Evolutionary conservation across 1,140 invertebrate genomes (phyloP).

Genomic region (Wiebesia pumilae): DNA sequence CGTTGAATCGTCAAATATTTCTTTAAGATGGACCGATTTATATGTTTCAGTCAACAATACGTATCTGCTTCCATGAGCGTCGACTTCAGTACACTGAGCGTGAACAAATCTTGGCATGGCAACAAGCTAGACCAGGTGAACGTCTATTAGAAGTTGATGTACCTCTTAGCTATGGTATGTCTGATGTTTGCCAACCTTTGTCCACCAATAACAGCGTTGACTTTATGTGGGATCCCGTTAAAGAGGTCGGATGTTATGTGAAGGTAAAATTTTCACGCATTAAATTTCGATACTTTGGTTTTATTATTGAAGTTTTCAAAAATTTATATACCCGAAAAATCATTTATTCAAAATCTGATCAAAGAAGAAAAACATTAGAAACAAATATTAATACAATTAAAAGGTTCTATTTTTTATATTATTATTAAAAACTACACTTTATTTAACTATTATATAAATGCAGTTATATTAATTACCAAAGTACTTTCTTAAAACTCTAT

Average conservation of each 20-base stretch:
- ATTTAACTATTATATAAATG: too few species aligned
- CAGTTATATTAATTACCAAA: too few species aligned
- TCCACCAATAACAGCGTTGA: constrained; percentile 85
- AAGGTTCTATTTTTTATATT: too few species aligned
- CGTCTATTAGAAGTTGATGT: constrained; percentile 95
- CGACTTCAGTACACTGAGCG: constrained; percentile 96
- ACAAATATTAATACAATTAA: too few species aligned
- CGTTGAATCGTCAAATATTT: too few species aligned
- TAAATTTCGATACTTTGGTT: neutral
- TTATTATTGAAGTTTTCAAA: too few species aligned
- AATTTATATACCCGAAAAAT: too few species aligned
- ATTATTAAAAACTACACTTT: too few species aligned
- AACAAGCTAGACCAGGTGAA: constrained; percentile 89
- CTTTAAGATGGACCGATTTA: neutral
- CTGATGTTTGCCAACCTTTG: constrained; percentile 85
- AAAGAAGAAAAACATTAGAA: too few species aligned
- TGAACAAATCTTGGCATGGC: constrained; percentile 94
- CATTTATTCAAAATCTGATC: too few species aligned
- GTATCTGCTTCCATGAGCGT: constrained; percentile 96
- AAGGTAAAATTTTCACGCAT: constrained; percentile 79
- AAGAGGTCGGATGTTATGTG: constrained; percentile 95
- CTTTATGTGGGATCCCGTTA: constrained; percentile 96
- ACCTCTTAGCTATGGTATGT: constrained; percentile 93
- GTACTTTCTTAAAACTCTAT: too few species aligned
- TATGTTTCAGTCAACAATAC: constrained; percentile 85